phyloP scores from a whole-genome alignment of 2,113 vertebrate species.

The Serilophus lunatus region DNA sequence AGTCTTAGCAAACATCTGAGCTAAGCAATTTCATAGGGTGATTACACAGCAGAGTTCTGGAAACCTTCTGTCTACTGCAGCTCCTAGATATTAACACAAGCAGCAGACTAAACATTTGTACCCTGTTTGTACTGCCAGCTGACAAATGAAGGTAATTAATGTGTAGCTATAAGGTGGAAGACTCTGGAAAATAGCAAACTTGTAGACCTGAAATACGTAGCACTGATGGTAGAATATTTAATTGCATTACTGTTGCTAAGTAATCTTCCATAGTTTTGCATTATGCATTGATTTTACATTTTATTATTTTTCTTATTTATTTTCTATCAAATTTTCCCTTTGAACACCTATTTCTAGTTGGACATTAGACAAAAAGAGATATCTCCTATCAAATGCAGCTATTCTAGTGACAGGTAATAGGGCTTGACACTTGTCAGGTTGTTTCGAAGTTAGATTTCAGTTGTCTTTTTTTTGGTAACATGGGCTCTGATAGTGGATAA shows the following conservation, averaged over 20 bases:
- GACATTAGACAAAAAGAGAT: background rate
- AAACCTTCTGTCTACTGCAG: slow-evolving; percentile 52
- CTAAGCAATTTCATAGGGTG: slow-evolving; percentile 39
- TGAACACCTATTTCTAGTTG: background rate
- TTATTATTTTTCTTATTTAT: background rate
- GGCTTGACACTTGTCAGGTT: slow-evolving; percentile 42
- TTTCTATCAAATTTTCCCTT: background rate
- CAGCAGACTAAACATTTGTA: slow-evolving; percentile 78
- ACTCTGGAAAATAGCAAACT: slow-evolving; percentile 60
- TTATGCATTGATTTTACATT: background rate
- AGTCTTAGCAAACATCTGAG: slow-evolving; percentile 26
- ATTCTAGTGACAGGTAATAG: background rate
- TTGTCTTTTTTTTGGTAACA: background rate
- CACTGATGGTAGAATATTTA: slow-evolving; percentile 41
- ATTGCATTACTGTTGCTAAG: background rate
- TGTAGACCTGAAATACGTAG: slow-evolving; percentile 30
- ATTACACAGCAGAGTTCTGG: slow-evolving; percentile 66
- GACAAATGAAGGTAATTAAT: slow-evolving; percentile 77
- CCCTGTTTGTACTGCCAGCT: slow-evolving; percentile 63
- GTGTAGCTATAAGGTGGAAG: slow-evolving; percentile 54
- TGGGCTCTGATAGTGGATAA: background rate
- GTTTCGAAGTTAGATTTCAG: slow-evolving; percentile 31
- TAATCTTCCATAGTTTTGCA: background rate
- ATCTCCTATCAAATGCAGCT: background rate
- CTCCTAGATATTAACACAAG: slow-evolving; percentile 65